Conservation (phyloP, 2,888 invertebrate species). For the Scrobipalpa costella region DNA sequence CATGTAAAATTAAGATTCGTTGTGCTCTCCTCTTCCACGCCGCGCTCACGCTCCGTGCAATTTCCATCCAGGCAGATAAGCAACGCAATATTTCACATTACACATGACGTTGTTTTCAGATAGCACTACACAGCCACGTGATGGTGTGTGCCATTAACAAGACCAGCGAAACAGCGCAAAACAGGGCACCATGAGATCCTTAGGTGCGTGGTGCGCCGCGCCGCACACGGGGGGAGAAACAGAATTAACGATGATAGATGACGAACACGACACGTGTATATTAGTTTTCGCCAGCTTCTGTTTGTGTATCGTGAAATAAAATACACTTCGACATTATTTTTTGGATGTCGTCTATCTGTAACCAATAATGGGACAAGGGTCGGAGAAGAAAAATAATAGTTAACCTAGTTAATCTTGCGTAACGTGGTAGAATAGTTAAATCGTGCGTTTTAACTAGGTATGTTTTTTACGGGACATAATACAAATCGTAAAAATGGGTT, state of each 20-base stretch:
- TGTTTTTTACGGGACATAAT: no score
- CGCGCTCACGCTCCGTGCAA: slow-evolving; percentile 40
- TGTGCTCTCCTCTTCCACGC: background rate
- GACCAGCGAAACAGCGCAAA: background rate
- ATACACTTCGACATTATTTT: background rate
- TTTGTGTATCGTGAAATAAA: background rate
- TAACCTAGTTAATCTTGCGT: no score
- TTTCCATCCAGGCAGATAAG: slow-evolving; percentile 60
- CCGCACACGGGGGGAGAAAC: background rate
- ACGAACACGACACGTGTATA: background rate
- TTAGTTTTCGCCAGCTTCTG: background rate
- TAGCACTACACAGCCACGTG: slow-evolving; percentile 34
- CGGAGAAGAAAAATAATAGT: no score
- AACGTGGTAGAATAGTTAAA: no score
- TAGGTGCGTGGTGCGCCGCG: no score
- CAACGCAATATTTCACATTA: slow-evolving; percentile 60
- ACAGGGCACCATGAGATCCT: slow-evolving; percentile 5
- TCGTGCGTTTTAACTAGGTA: no score
- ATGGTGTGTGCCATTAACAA: slow-evolving; percentile 18
- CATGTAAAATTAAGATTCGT: slow-evolving; percentile 11
- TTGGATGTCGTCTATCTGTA: background rate
- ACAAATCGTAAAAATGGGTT: no score
- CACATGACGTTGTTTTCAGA: slow-evolving; percentile 52
- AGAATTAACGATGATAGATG: slow-evolving; percentile 6
- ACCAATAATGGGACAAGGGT: no score